Evolutionary conservation across 2,797 vertebrate species (phyloP).

Genomic region (Pseudomugil tenellus): DNA sequence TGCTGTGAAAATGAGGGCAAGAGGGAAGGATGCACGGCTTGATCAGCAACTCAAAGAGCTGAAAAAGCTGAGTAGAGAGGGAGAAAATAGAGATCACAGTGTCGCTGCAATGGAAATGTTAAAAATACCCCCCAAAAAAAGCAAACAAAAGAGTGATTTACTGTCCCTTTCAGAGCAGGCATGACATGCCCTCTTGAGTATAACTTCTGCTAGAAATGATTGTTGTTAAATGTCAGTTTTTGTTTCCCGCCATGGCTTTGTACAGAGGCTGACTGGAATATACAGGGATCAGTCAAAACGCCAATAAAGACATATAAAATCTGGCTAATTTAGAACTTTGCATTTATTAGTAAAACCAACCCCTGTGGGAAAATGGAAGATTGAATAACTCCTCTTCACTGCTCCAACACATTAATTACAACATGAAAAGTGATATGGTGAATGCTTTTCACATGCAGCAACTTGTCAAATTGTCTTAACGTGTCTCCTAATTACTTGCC

Average conservation of each 20-base stretch:
- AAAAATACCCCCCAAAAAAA: slow-evolving; percentile 23
- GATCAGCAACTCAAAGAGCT: neutral
- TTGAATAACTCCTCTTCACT: slow-evolving; percentile 5
- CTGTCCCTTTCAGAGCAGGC: slow-evolving; percentile 8
- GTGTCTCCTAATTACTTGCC: slow-evolving; percentile 36
- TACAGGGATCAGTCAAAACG: slow-evolving; percentile 12
- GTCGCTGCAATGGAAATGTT: neutral
- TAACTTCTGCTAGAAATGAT: slow-evolving; percentile 27
- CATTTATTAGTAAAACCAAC: slow-evolving; percentile 2
- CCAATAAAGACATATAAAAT: slow-evolving; percentile 44
- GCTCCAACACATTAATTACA: slow-evolving; percentile 14
- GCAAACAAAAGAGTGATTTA: slow-evolving; percentile 42
- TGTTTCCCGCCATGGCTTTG: slow-evolving; percentile 13
- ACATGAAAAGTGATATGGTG: slow-evolving; percentile 22
- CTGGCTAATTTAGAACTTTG: slow-evolving; percentile 18
- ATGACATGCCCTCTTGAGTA: slow-evolving; percentile 29
- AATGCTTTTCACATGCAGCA: slow-evolving; percentile 18
- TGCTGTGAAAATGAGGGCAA: slow-evolving; percentile 16
- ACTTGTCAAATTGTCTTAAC: slow-evolving; percentile 38
- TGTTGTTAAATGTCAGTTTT: slow-evolving; percentile 53
- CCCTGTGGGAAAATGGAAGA: neutral
- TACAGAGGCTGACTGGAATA: slow-evolving; percentile 29
- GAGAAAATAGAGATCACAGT: neutral
- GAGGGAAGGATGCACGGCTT: neutral
- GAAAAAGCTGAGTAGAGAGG: neutral